Evolutionary conservation across 1,140 invertebrate species (phyloP).

Genomic region (Antheraea pernyi): DNA sequence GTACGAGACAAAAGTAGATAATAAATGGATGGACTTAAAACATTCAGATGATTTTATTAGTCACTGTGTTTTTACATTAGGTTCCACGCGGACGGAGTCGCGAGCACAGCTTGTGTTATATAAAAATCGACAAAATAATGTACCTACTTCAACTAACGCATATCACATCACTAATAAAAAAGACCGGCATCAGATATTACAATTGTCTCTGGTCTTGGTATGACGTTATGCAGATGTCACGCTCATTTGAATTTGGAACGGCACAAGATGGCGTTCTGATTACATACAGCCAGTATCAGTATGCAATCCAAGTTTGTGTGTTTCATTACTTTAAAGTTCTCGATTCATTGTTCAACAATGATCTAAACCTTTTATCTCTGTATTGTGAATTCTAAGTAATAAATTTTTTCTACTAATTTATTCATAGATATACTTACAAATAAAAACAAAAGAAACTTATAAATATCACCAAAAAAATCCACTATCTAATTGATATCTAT

Average conservation of each 20-base stretch:
- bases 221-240: slow-evolving; percentile 32
- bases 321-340: background rate
- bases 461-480: too few relatives aligned
- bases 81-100: too few relatives aligned
- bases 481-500: too few relatives aligned
- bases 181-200: slow-evolving; percentile 9
- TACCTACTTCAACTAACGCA: background rate
- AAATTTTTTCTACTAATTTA: too few relatives aligned
- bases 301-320: slow-evolving; percentile 1
- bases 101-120: too few relatives aligned
- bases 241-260: slow-evolving; percentile 34
- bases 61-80: too few relatives aligned
- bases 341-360: background rate
- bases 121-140: background rate
- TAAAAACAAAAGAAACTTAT: too few relatives aligned
- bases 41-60: too few relatives aligned
- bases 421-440: too few relatives aligned
- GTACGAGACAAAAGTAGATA: too few relatives aligned
- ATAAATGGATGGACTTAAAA: too few relatives aligned
- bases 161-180: background rate
- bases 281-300: slow-evolving; percentile 17
- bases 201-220: background rate
- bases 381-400: too few relatives aligned
- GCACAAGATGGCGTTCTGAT: slow-evolving; percentile 27
- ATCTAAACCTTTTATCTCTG: slow-evolving; percentile 13